Base-by-base conservation (phyloP, 2,797 vertebrate genomes). In the Psittacula echo region DNA sequence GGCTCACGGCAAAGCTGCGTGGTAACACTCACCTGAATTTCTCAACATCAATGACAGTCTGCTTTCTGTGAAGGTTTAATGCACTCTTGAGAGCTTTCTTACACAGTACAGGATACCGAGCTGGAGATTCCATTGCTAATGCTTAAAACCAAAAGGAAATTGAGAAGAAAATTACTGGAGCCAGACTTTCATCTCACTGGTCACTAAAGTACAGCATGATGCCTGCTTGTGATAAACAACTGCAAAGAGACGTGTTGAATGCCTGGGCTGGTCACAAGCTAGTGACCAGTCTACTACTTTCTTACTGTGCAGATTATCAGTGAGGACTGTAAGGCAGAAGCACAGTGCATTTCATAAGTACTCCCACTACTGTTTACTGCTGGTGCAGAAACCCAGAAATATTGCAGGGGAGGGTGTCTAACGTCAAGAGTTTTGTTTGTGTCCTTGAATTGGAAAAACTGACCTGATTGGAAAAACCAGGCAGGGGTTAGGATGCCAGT, bases 121-220 rank as follows among this genome's bases (percentile, higher is more conserved):
- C 99, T 70, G 99, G 99, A 42, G 97, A 85, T 94, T 99, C 99
- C 99, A 99, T 98, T 47, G 99, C 98, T 96, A 99, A 96, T 2
- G 97, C 99, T 99, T 94, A 30, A 75, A 92, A 86, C 94, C 37
- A 94, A 96, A 84, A 84, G n/a, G 72, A 90, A 73, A 84, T 3
- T 56, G 39, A 62, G 53, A 85, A 96, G 50, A 76, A 85, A 72
- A 85, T 80, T 2, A 66, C 58, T 85, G 30, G 34, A 88, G n/a
- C 9, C 3, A 34, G 39, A 58, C 29, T 73, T 93, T 30, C 45
- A n/a, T 54, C 30, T 74, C 60, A 72, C 7, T 73, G 39, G 24
- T 73, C 41, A 82, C 48, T 87, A 64, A 83, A 86, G 53, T 51
- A 61, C 53, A 71, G 58, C 66, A 66, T 21, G 18, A 48, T 81